These are phyloP conservation scores for Malurus melanocephalus DNA, from an alignment of 2,113 vertebrate species.

Conservation along the genomic window DNA sequence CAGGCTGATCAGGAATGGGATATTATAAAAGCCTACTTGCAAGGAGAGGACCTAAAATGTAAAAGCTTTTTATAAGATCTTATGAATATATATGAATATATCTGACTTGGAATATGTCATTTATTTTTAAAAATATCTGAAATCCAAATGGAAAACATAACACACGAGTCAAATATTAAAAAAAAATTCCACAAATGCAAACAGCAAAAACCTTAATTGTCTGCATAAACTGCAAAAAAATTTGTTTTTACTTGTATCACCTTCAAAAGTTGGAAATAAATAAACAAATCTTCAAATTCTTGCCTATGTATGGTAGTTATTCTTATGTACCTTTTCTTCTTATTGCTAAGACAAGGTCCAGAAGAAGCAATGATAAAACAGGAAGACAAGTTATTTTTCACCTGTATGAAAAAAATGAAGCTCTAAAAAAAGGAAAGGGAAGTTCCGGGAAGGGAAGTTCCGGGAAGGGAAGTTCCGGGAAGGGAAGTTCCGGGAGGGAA, in stretches of 20 bases:
- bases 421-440: neutral
- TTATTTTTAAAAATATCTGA: neutral
- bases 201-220: accelerated
- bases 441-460: too few species aligned
- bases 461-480: too few species aligned
- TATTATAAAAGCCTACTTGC: neutral
- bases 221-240: neutral
- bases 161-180: neutral
- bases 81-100: constrained; percentile 8
- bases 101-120: neutral
- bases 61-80: neutral
- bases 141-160: neutral
- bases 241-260: neutral
- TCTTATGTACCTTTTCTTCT: neutral
- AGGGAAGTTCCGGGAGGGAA: too few species aligned
- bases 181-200: neutral
- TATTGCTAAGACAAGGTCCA: neutral
- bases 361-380: neutral
- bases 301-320: neutral
- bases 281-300: neutral
- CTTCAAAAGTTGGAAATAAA: neutral
- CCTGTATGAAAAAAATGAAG: constrained; percentile 31
- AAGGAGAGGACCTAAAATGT: neutral
- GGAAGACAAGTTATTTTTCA: constrained; percentile 21
- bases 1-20: neutral